Evolutionary conservation across 92 coral and sea anemone genomes (phyloP), one percentile per base, ranked within the genome.

Genomic region (Zoanthus gigantus): DNA sequence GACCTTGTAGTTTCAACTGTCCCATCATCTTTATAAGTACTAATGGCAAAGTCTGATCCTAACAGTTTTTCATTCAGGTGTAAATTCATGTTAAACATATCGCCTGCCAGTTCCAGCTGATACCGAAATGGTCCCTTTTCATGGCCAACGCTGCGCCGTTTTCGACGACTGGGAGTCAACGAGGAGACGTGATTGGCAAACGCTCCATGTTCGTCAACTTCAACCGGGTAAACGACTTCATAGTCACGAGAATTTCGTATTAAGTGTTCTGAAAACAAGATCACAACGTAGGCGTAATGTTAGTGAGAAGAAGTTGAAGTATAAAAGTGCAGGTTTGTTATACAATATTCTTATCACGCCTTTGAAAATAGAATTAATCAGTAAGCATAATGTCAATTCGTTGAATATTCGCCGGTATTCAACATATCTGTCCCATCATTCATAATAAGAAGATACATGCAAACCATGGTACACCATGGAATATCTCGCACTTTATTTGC

Each of bases 151-250:
- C 92, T 96, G 30, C 99, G 87, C 83, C 96, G 93, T 53, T 92
- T 93, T 58, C 98, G 93, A 48, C 95, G 93, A 23, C 89, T 93
- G 65, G 86, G 79, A 69, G 92, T 86, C 14, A 88, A 58, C 15
- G 96, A 91, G 44, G 99, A 89, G 82, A 96, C 97, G 91, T 96
- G 96, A 58, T 93, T 82, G 0, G 88, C 69, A 44, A 90, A 88
- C 28, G 77, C 45, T 44, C 94, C 96, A 12, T 56, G 88, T 15
- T 86, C 87, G 60, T 90, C 93, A 61, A 95, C 85, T 78, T 95
- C 94, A 0, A 90, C 89, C 32, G 99, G 99, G 66, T 89, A 95
- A 28, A 87, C 96, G 68, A 94, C 90, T 37, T 89, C 94, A 74
- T 90, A 94, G 30, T 89, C 85, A 9, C 91, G 83, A 71, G 92